Base-by-base conservation (phyloP, 2,113 vertebrate species). In the Abramis brama region DNA sequence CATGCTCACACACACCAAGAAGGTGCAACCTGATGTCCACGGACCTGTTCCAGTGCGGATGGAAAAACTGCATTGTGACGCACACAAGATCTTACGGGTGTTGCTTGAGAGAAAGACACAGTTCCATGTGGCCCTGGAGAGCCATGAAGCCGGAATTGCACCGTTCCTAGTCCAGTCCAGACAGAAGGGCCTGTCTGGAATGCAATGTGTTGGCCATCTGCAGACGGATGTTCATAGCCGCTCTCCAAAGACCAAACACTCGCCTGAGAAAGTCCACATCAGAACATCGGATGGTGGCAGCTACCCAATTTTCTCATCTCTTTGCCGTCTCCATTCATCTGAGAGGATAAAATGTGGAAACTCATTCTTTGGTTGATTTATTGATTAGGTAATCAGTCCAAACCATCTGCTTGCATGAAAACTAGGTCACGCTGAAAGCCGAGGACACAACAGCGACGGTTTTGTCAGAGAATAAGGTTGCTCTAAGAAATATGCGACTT, bases 141-240 rank as follows among this genome's bases (percentile, higher is more conserved):
- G 87, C 84, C 88, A 89, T 85, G 7, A 81, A 82, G 59, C 81
- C 89, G 86, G 71, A 87, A 78, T 86, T 87, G 84, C 84, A 79
- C 90, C 60, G 43, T 89, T 84, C 83, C 87, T 87, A 81, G 70
- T 84, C 55, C 86, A 84, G 78, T 85, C 87, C 90, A 89, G 87
- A 87, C 89, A 79, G 89, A 93, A 88, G 92, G 88, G 83, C 83
- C 89, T 90, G 91, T 92, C 91, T 93, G 94, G 93, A 94, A 94
- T 91, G 92, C 92, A 93, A 93, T 94, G 91, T 95, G 94, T 91
- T 85, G 87, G 88, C 92, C 91, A 94, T 95, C 93, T 94, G 94
- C 91, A 92, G 91, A 87, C 89, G 68, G 52, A 83, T 83, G 89
- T 90, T 91, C 86, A 74, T 55, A 80, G 90, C 80, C 88, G 52